Evolutionary conservation across 2,797 vertebrate genomes (phyloP), one percentile per base, ranked within the genome.

Genomic region (Lemur catta): DNA sequence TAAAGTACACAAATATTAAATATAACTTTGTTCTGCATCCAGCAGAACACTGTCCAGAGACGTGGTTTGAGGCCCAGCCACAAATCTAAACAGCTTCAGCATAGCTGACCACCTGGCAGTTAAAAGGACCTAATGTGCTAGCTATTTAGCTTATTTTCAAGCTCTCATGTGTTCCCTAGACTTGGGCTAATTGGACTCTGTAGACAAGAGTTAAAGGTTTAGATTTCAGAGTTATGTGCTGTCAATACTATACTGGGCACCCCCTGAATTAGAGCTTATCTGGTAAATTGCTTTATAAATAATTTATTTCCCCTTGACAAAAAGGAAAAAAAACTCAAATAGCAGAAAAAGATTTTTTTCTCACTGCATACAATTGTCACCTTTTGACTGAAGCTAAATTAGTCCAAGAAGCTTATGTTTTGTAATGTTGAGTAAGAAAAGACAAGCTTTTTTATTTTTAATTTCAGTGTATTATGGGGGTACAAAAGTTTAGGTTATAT

Each of bases 301-400:
- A 69, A 84, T 93, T 84, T 88, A 43, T 81, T 71, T 81, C 48
- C 26, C 4, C n/a, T 74, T 84, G 65, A 91, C 91, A 61, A 61
- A 81, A 91, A 63, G 20, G 57, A 22, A 59, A 26, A 87, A 57
- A 74, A 65, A 12, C 86, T 94, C n/a, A 92, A 79, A 94, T 85
- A 93, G 72, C 94, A 84, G 74, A 88, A 89, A 30, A 78, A 93
- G 24, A 57, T 69, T 88, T 91, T 76, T 84, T 89, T 75, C 94
- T 87, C 85, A 50, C 94, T 93, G 95, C 96, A 95, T 95, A 84
- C 94, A 76, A 65, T 97, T 98, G 96, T 97, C 96, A 97, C 97
- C 89, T 97, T 97, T 94, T 95, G 91, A 96, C 84, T 96, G 91
- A 95, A 93, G 59, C 82, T 81, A 87, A 96, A 93, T 97, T 88